Evolutionary conservation across 2,888 invertebrate genomes (phyloP).

Genomic region (Campaea margaritaria): DNA sequence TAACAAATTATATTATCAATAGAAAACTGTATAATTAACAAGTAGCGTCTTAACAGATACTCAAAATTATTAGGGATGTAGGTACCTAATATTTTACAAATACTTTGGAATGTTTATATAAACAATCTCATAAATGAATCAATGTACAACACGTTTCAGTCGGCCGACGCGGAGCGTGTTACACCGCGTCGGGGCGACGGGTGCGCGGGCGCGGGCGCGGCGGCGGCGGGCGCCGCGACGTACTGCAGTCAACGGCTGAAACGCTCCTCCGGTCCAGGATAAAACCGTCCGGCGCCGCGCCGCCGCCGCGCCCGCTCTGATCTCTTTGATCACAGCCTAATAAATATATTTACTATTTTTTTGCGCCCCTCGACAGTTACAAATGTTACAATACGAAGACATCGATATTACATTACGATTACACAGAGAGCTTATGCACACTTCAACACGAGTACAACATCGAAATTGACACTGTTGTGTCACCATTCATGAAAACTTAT

Average conservation of each 20-base stretch:
- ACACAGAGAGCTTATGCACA: slow-evolving; percentile 42
- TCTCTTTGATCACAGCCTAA: slow-evolving; percentile 58
- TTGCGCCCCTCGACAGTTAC: slow-evolving; percentile 58
- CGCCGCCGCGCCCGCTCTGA: slow-evolving; percentile 44
- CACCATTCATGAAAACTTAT: slow-evolving; percentile 35
- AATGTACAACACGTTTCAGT: slow-evolving; percentile 58
- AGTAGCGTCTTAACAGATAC: slow-evolving; percentile 85
- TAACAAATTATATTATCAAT: slow-evolving; percentile 86
- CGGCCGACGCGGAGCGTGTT: slow-evolving; percentile 26
- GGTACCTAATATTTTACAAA: slow-evolving; percentile 81
- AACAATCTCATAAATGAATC: slow-evolving; percentile 79
- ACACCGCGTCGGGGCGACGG: slow-evolving; percentile 28
- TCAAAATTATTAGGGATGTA: slow-evolving; percentile 84
- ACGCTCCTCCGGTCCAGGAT: slow-evolving; percentile 61
- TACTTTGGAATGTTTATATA: slow-evolving; percentile 85
- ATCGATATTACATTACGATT: slow-evolving; percentile 26
- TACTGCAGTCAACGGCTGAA: slow-evolving; percentile 30
- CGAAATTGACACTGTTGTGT: slow-evolving; percentile 18
- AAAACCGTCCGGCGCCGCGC: slow-evolving; percentile 55
- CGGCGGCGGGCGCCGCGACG: slow-evolving; percentile 11
- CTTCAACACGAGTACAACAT: slow-evolving; percentile 16
- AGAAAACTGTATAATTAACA: slow-evolving; percentile 86
- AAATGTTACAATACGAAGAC: slow-evolving; percentile 22
- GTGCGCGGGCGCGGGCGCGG: slow-evolving; percentile 33
- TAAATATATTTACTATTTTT: slow-evolving; percentile 77